These are phyloP conservation scores for Amiota communis DNA, from an alignment of 2,888 invertebrate species.

Conservation along the genomic window DNA sequence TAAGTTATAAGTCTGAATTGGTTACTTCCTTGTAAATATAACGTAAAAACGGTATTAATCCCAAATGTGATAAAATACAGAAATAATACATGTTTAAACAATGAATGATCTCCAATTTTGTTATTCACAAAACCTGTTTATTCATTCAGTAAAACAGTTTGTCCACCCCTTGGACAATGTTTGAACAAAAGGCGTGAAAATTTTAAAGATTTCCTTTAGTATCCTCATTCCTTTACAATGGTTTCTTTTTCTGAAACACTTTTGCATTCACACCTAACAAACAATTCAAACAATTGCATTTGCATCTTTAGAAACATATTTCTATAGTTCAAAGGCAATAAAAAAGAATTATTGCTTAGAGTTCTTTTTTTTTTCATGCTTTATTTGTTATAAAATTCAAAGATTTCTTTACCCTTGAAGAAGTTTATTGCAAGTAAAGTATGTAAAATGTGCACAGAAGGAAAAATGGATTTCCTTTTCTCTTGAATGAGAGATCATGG, in stretches of 20 bases:
- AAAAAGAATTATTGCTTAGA: conserved; percentile 20
- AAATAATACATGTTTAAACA: too few relatives aligned
- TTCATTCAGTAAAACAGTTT: too few relatives aligned
- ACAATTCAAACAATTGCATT: neutral
- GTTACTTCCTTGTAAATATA: too few relatives aligned
- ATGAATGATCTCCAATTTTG: too few relatives aligned
- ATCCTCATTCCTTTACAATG: neutral
- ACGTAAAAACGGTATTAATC: too few relatives aligned
- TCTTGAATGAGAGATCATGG: neutral
- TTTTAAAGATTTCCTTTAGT: too few relatives aligned
- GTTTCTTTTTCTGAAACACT: conserved; percentile 30
- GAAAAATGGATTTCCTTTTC: conserved; percentile 4
- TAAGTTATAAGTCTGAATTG: too few relatives aligned
- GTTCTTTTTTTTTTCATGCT: neutral
- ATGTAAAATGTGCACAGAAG: neutral
- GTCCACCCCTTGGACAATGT: too few relatives aligned
- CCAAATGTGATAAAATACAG: too few relatives aligned
- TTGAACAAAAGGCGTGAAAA: too few relatives aligned
- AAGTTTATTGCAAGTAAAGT: conserved; percentile 13
- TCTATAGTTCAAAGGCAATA: conserved; percentile 16
- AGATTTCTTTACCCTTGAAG: conserved; percentile 33
- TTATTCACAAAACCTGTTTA: too few relatives aligned
- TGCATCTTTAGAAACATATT: neutral
- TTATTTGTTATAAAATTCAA: neutral
- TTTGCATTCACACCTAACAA: neutral